Evolutionary conservation across 2,888 invertebrate species (phyloP).

Genomic region (Drosophila mayaguana): DNA sequence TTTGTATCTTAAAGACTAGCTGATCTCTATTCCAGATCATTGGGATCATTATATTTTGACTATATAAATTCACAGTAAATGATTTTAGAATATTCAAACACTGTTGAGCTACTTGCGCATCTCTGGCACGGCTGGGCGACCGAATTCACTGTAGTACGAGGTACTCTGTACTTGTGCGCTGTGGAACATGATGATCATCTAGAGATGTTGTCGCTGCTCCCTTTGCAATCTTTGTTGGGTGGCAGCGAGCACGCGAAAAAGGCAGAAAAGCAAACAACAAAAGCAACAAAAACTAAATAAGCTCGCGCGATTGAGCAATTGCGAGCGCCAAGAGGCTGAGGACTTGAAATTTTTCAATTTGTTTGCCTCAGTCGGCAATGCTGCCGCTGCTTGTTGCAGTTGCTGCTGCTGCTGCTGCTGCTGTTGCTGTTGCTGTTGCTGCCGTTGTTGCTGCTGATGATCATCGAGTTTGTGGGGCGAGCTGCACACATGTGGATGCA

Average conservation of each 20-base stretch:
- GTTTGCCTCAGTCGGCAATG: slow-evolving; percentile 54
- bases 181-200: slow-evolving; percentile 35
- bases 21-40: background rate
- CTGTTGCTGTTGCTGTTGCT: slow-evolving; percentile 21
- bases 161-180: slow-evolving; percentile 34
- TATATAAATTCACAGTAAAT: background rate
- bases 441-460: slow-evolving; percentile 51
- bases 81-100: background rate
- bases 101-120: slow-evolving; percentile 32
- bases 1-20: background rate
- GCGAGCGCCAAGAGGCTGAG: slow-evolving; percentile 75
- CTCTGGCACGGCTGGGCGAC: slow-evolving; percentile 31
- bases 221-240: slow-evolving; percentile 43
- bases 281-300: background rate
- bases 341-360: slow-evolving; percentile 79
- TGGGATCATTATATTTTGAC: background rate
- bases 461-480: slow-evolving; percentile 56
- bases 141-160: slow-evolving; percentile 27
- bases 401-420: slow-evolving; percentile 36
- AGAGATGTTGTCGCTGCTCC: slow-evolving; percentile 30
- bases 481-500: slow-evolving; percentile 74
- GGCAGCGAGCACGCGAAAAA: slow-evolving; percentile 65
- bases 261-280: slow-evolving; percentile 11
- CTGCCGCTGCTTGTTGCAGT: slow-evolving; percentile 33
- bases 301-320: slow-evolving; percentile 72